These are phyloP conservation scores for Camelus bactrianus DNA, from an alignment of 2,113 vertebrate species.

Conservation along the genomic window DNA sequence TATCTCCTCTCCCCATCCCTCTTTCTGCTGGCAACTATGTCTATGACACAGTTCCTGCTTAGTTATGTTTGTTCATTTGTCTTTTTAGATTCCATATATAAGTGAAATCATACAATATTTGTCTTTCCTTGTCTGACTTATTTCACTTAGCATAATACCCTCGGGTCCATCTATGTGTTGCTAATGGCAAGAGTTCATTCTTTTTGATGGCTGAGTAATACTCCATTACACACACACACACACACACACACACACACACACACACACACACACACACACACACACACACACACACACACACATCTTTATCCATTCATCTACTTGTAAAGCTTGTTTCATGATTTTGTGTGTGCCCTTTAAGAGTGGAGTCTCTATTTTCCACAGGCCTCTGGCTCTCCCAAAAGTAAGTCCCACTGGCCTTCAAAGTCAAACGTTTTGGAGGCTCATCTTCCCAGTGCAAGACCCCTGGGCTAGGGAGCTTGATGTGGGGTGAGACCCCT, in stretches of 20 bases:
- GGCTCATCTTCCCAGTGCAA: background rate
- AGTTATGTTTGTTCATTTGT: background rate
- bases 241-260: too few species aligned
- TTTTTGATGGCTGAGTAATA: background rate
- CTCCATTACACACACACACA: too few species aligned
- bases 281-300: too few species aligned
- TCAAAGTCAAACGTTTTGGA: background rate
- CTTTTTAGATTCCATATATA: background rate
- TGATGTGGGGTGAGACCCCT: background rate
- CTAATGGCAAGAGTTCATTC: background rate
- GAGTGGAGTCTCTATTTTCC: background rate
- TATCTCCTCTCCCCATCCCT: background rate
- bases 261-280: too few species aligned
- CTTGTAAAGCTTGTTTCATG: background rate
- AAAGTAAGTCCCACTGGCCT: background rate
- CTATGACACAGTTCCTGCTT: background rate
- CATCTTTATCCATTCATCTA: background rate
- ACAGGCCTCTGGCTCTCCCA: background rate
- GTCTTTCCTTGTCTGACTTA: background rate
- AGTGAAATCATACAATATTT: background rate
- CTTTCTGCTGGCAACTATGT: background rate
- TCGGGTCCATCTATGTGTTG: background rate
- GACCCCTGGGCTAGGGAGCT: background rate
- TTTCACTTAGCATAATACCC: background rate
- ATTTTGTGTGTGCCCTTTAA: background rate